A percentile compares a stretch with the other conserved stretches of the same genome.
These are phyloP conservation scores for Periophthalmus magnuspinnatus DNA, from an alignment of 2,797 vertebrate species.

Conservation along the genomic window DNA sequence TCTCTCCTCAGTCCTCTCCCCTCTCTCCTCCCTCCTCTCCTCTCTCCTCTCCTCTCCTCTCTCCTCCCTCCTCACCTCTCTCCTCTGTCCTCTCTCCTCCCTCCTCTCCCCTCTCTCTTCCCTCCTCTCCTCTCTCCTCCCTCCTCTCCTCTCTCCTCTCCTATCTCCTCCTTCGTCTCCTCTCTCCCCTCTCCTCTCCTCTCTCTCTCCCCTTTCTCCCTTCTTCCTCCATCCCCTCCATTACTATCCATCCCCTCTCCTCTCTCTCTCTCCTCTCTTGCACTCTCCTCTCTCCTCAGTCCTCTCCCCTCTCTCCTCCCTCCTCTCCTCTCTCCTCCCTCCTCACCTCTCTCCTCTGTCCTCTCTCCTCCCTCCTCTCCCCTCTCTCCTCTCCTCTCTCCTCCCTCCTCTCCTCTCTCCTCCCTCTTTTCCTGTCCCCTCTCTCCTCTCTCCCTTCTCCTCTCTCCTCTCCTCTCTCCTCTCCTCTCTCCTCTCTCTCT, in stretches of 20 bases:
- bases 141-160: not conserved
- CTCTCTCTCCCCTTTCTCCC: too few species aligned
- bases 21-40: not conserved
- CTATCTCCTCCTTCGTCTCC: not conserved
- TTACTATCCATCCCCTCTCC: too few species aligned
- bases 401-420: not conserved
- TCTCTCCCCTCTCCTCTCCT: not conserved
- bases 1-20: too few species aligned
- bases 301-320: not conserved
- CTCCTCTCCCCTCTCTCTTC: not conserved
- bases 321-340: not conserved
- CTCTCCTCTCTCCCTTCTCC: not conserved
- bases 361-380: too few species aligned
- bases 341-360: too few species aligned
- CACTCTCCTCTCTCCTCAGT: too few species aligned
- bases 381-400: not conserved
- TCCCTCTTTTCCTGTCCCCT: not conserved
- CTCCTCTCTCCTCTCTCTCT: not conserved
- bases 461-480: not conserved
- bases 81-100: fast-evolving
- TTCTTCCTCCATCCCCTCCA: not conserved
- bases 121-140: not conserved
- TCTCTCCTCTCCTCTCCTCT: too few species aligned
- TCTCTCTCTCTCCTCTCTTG: too few species aligned
- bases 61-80: not conserved